Base-by-base conservation (phyloP, 2,888 invertebrate species). In the Venusia cambrica region DNA sequence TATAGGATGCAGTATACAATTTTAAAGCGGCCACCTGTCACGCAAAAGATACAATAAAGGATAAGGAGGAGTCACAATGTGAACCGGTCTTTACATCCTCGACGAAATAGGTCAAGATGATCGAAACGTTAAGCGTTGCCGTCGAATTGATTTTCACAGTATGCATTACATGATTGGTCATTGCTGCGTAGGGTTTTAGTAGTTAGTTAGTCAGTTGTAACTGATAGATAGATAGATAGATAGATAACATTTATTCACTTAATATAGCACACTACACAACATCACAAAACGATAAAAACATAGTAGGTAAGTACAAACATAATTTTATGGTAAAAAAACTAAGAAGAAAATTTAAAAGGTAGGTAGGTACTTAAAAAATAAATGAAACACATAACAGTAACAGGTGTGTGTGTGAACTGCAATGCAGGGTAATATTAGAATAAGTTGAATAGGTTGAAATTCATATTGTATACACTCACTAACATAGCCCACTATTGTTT, bases 1-100 rank as follows among this genome's bases (percentile, higher is more conserved):
- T 53, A 56, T 66, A 67, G 73, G 73, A 72, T 64, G 69, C 57
- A 59, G 62, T 65, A 62, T 57, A 63, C 70, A 66, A 63, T 54
- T 13, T 62, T 54, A 47, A 52, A 49, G 47, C 59, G 51, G 48
- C 61, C 73, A 73, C 69, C 69, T 73, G 71, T 55, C 60, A 51
- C 38, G 54, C 44, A 52, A 61, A 58, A 58, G 44, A 52, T 54
- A 57, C 38, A 45, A 56, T 48, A 54, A 51, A 64, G 52, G 49
- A 58, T 30, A 35, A 39, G 28, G 21, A 43, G 34, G 22, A 38
- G 30, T 22, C 33, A 31, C 28, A 26, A 35, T 32, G 35, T 5
- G 35, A 32, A 38, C 31, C 31, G 38, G 35, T 24, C 24, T 28
- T 10, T 21, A 32, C 31, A 35, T 43, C 35, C 35, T 35, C 32